Percentiles rank a stretch among this genome's conserved stretches.
These are phyloP conservation scores for Podarcis lilfordi DNA, from an alignment of 2,797 vertebrate species.

Conservation along the genomic window DNA sequence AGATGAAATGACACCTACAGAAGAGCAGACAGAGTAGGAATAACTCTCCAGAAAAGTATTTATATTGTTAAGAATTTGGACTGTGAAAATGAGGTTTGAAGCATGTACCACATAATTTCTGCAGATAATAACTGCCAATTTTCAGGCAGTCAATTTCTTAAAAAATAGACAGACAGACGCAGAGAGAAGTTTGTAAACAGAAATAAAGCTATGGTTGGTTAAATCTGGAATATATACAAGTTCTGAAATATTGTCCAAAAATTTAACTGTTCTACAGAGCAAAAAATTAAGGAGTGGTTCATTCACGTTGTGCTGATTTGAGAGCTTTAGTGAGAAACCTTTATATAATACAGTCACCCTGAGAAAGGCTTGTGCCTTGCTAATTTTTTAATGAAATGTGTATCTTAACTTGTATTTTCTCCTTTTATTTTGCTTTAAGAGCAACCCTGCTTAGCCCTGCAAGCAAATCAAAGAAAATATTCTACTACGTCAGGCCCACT, in stretches of 20 bases:
- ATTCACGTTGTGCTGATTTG: neutral
- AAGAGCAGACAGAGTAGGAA: neutral
- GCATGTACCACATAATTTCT: neutral
- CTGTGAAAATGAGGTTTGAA: neutral
- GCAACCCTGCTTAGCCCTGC: neutral
- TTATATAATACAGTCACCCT: neutral
- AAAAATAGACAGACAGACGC: neutral
- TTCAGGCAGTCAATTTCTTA: neutral
- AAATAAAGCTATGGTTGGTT: slow-evolving; percentile 26
- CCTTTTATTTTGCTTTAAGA: slow-evolving; percentile 6
- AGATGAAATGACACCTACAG: neutral
- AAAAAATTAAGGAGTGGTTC: neutral
- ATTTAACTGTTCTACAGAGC: neutral
- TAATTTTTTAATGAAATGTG: slow-evolving; percentile 3
- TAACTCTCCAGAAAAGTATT: neutral
- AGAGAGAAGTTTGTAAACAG: neutral
- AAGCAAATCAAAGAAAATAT: neutral
- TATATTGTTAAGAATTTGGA: neutral
- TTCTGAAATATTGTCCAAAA: slow-evolving; percentile 8
- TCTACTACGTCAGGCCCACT: neutral
- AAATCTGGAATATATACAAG: slow-evolving; percentile 5
- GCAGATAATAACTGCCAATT: neutral
- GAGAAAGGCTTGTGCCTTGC: neutral
- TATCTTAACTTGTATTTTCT: neutral
- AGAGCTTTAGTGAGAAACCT: slow-evolving; percentile 1